These are phyloP conservation scores for Pteronura brasiliensis DNA, from an alignment of 2,113 vertebrate species.

Conservation along the genomic window DNA sequence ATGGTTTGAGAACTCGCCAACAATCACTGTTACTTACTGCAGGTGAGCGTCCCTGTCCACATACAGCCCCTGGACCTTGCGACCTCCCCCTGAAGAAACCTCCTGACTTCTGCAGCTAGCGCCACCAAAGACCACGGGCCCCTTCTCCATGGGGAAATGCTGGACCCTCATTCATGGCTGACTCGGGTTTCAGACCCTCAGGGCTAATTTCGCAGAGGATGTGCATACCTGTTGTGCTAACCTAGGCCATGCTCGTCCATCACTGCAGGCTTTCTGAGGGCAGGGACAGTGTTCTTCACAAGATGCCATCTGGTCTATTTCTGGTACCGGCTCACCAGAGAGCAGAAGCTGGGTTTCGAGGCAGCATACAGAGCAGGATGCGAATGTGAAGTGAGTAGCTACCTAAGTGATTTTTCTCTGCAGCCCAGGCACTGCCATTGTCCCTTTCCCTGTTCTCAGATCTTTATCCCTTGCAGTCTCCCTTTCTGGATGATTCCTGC, in stretches of 20 bases:
- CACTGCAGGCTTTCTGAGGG: neutral
- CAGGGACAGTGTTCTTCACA: neutral
- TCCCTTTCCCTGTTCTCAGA: neutral
- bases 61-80: fast-evolving
- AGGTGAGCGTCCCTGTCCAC: neutral
- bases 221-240: neutral
- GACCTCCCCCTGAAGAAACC: neutral
- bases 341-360: neutral
- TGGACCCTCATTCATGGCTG: neutral
- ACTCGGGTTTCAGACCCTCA: neutral
- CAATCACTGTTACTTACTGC: neutral
- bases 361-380: neutral
- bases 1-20: fast-evolving
- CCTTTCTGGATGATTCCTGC: neutral
- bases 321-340: fast-evolving
- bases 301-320: neutral
- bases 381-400: neutral
- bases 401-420: neutral
- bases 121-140: neutral
- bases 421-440: no score
- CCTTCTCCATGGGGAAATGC: neutral
- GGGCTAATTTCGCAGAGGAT: neutral
- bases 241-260: neutral
- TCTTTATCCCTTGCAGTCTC: neutral
- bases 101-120: neutral